phyloP scores from a whole-genome alignment of 2,113 vertebrate species.

The Dissostichus mawsoni region DNA sequence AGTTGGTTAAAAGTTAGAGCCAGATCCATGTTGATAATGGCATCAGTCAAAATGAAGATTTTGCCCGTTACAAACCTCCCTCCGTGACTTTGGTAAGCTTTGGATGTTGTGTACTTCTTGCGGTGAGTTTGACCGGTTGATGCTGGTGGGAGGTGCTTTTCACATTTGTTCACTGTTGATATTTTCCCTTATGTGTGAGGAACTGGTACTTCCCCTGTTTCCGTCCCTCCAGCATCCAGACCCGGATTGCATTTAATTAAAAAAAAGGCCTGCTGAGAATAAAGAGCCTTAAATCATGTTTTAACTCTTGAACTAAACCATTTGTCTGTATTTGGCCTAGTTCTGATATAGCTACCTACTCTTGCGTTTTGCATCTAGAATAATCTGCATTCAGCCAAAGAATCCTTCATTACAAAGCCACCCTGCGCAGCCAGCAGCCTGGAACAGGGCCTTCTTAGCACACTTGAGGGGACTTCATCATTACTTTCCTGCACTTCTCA shows the following conservation, averaged over 20 bases:
- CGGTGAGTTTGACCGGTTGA: slow-evolving; percentile 84
- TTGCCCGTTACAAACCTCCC: slow-evolving; percentile 80
- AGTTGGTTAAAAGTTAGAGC: no score
- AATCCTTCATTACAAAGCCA: slow-evolving; percentile 13
- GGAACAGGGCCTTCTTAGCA: slow-evolving; percentile 21
- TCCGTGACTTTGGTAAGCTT: slow-evolving; percentile 85
- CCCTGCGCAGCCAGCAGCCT: neutral
- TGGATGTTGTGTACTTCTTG: slow-evolving; percentile 84
- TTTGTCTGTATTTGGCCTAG: neutral
- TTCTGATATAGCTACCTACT: neutral
- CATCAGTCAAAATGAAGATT: slow-evolving; percentile 83
- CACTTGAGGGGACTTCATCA: slow-evolving; percentile 34
- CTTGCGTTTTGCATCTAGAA: slow-evolving; percentile 8
- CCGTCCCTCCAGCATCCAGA: slow-evolving; percentile 48
- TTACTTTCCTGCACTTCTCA: slow-evolving; percentile 24
- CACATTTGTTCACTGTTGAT: slow-evolving; percentile 78
- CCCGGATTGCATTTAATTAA: slow-evolving; percentile 11
- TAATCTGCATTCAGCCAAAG: slow-evolving; percentile 27
- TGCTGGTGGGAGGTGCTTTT: slow-evolving; percentile 82
- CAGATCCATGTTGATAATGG: slow-evolving; percentile 20
- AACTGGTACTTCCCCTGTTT: slow-evolving; percentile 73
- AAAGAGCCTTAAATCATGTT: neutral
- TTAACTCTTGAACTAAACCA: neutral
- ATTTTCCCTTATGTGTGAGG: slow-evolving; percentile 77
- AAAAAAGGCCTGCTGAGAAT: fast-evolving